Evolutionary conservation across 2,888 invertebrate species (phyloP).

Genomic region (Epirrita christyi): DNA sequence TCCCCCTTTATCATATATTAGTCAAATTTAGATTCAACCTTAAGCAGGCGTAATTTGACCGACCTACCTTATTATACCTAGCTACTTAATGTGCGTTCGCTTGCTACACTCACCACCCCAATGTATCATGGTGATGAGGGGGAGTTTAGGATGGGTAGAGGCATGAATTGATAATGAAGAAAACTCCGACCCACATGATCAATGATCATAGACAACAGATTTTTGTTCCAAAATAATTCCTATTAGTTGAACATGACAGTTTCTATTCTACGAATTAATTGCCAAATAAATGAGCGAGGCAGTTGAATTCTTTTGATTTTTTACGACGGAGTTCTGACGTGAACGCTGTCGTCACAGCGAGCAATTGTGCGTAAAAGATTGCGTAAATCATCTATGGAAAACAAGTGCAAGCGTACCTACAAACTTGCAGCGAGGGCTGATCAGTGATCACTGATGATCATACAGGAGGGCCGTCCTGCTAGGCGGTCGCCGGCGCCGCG

Average conservation of each 20-base stretch:
- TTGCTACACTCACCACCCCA: constrained; percentile 21
- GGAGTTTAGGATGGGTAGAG: constrained; percentile 13
- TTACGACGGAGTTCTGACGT: constrained; percentile 47
- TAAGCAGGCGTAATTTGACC: no score
- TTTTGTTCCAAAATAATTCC: background rate
- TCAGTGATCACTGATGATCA: constrained; percentile 46
- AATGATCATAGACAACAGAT: background rate
- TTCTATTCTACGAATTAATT: background rate
- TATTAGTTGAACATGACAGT: background rate
- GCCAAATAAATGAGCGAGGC: background rate
- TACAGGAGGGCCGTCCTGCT: constrained; percentile 55
- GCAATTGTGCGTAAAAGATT: constrained; percentile 41
- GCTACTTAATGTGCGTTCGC: background rate
- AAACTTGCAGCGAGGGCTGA: constrained; percentile 48
- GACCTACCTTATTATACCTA: no score
- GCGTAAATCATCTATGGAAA: constrained; percentile 49
- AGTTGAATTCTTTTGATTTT: constrained; percentile 15
- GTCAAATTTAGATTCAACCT: no score
- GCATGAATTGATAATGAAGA: constrained; percentile 7
- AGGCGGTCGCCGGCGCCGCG: constrained; percentile 52
- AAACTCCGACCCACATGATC: background rate
- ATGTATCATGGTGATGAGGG: constrained; percentile 19
- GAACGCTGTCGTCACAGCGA: constrained; percentile 47
- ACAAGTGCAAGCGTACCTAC: constrained; percentile 68
- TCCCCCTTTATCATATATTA: no score